phyloP scores from a whole-genome alignment of 2,113 vertebrate species.

The Eidolon helvum region DNA sequence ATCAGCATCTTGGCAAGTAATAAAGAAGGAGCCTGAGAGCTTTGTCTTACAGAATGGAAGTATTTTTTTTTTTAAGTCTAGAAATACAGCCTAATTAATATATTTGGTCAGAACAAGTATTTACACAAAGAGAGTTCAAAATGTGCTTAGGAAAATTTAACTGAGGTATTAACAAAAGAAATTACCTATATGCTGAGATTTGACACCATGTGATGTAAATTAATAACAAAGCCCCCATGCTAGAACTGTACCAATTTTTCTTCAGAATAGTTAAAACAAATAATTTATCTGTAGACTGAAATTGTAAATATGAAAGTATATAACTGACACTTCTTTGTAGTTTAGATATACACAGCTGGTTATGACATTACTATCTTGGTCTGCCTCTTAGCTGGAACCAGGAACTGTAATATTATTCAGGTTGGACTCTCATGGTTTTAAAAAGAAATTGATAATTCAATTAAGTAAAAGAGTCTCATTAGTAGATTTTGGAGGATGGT shows the following conservation, averaged over 20 bases:
- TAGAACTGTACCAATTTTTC: slow-evolving; percentile 15
- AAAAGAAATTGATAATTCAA: slow-evolving; percentile 53
- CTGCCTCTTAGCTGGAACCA: slow-evolving; percentile 11
- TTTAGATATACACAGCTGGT: slow-evolving; percentile 52
- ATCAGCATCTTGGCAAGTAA: neutral
- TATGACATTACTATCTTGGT: slow-evolving; percentile 26
- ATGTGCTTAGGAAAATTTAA: neutral
- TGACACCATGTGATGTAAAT: neutral
- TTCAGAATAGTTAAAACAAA: slow-evolving; percentile 51
- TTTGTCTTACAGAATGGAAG: neutral
- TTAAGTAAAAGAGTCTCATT: slow-evolving; percentile 49
- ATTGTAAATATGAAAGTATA: slow-evolving; percentile 35
- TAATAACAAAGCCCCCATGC: neutral
- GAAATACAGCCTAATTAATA: neutral
- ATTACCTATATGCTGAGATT: slow-evolving; percentile 4
- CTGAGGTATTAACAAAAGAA: neutral
- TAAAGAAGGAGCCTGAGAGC: neutral
- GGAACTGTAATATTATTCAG: slow-evolving; percentile 9
- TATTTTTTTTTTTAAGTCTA: neutral
- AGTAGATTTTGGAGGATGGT: slow-evolving; percentile 3
- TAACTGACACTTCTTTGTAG: slow-evolving; percentile 34
- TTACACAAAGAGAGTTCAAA: neutral
- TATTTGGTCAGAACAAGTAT: neutral
- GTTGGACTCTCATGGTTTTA: neutral
- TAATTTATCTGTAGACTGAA: slow-evolving; percentile 25